Evolutionary conservation across 2,888 invertebrate genomes (phyloP), one percentile per base, ranked within the genome.

Genomic region (Amphipyra berbera): DNA sequence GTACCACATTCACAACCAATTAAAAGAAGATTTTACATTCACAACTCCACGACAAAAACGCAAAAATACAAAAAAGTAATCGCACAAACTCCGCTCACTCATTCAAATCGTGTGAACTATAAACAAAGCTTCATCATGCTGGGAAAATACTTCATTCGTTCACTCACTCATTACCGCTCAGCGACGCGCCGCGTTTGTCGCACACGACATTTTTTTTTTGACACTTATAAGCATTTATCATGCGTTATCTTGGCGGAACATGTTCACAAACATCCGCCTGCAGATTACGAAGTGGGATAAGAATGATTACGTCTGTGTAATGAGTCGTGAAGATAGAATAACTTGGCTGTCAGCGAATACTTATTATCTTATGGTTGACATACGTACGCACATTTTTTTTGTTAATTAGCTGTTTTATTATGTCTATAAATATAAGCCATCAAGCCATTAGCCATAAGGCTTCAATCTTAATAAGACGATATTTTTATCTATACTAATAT

Each of bases 151-250:
- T 58, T 49, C 56, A 54, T 58, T 64, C 50, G 15, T 61, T 68
- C 74, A 67, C 73, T 65, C 71, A 64, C 82, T 85, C 84, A 83
- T 85, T 85, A 85, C 77, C 73, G 65, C 45, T 69, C 67, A 33
- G 50, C 49, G 67, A 44, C 21, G 21, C 21, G 21, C 21, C 48
- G 69, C 45, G 56, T 48, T 44, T 48, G 63, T 58, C 66, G 52
- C 62, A 63, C 56, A 61, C 63, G 72, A 61, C 69, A 73, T 81
- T 80, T 79, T 79, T 79, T 79, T 81, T 81, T 81, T 72, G 68
- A 73, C 81, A 81, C 73, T 76, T 79, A 72, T 67, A 76, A 76
- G 62, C 78, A 81, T 81, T 81, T 79, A 81, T 81, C 80, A 81
- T 71, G 66, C 64, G 76, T 74, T 81, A 81, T 81, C 80, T 78